Evolutionary conservation across 2,888 invertebrate genomes (phyloP).

Genomic region (Chrysolina oricalcia): DNA sequence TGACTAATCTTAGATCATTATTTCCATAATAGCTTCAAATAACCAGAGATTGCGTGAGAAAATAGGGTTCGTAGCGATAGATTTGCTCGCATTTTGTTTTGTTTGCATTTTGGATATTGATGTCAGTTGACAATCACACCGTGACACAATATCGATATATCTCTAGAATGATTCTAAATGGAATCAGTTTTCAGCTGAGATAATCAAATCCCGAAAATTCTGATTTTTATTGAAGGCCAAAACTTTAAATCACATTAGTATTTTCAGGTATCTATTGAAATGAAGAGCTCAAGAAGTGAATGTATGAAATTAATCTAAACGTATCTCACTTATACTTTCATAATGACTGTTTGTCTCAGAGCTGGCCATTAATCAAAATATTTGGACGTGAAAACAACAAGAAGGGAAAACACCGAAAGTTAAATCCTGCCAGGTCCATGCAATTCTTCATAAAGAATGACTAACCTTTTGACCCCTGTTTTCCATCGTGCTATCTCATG

Average conservation of each 20-base stretch:
- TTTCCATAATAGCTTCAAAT: background rate
- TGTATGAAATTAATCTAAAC: background rate
- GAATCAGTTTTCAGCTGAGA: too few relatives aligned
- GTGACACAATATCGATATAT: too few relatives aligned
- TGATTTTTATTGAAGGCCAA: background rate
- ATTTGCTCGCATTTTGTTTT: too few relatives aligned
- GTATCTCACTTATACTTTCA: background rate
- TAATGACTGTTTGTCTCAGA: conserved; percentile 3
- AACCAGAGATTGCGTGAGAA: background rate
- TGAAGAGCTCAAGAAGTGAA: background rate
- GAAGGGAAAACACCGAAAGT: conserved; percentile 13
- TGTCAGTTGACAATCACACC: too few relatives aligned
- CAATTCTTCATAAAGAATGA: conserved; percentile 10
- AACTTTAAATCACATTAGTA: background rate
- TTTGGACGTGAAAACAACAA: conserved; percentile 5
- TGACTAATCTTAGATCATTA: background rate
- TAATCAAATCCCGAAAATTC: background rate
- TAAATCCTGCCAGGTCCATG: conserved; percentile 5
- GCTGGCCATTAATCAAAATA: conserved; percentile 10
- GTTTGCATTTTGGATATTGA: too few relatives aligned
- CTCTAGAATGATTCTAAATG: too few relatives aligned
- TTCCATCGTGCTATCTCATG: background rate
- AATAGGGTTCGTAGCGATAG: too few relatives aligned
- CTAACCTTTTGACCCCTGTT: background rate
- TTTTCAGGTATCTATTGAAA: background rate